phyloP scores from a whole-genome alignment of 2,888 invertebrate species.

The Hemaris fuciformis region DNA sequence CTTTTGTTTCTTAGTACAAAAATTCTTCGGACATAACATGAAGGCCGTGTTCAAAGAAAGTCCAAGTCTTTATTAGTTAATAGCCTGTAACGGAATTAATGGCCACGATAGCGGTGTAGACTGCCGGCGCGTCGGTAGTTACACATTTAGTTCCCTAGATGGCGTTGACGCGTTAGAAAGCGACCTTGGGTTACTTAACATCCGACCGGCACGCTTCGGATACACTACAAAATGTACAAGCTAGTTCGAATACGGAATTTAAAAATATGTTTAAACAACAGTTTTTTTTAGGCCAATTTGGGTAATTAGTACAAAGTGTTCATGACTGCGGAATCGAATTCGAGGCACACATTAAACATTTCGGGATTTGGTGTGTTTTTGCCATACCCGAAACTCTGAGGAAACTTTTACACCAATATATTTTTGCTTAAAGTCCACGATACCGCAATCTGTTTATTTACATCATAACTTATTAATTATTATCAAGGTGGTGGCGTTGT shows the following conservation, averaged over 20 bases:
- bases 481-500: too few relatives aligned
- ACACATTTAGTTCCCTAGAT: slow-evolving; percentile 7
- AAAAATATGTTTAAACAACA: background rate
- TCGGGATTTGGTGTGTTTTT: too few relatives aligned
- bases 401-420: too few relatives aligned
- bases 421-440: too few relatives aligned
- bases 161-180: slow-evolving; percentile 45
- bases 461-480: too few relatives aligned
- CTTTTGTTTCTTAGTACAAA: background rate
- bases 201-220: slow-evolving; percentile 7
- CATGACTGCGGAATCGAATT: too few relatives aligned
- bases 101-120: background rate
- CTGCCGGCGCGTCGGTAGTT: background rate
- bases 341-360: too few relatives aligned
- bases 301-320: background rate
- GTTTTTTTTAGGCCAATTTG: background rate
- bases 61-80: background rate
- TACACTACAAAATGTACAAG: background rate
- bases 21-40: background rate
- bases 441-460: too few relatives aligned
- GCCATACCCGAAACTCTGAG: too few relatives aligned
- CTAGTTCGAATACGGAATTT: background rate
- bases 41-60: background rate
- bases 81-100: background rate
- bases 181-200: slow-evolving; percentile 51